Evolutionary conservation across 2,113 vertebrate species (phyloP).

Genomic region (Syngnathus floridae): DNA sequence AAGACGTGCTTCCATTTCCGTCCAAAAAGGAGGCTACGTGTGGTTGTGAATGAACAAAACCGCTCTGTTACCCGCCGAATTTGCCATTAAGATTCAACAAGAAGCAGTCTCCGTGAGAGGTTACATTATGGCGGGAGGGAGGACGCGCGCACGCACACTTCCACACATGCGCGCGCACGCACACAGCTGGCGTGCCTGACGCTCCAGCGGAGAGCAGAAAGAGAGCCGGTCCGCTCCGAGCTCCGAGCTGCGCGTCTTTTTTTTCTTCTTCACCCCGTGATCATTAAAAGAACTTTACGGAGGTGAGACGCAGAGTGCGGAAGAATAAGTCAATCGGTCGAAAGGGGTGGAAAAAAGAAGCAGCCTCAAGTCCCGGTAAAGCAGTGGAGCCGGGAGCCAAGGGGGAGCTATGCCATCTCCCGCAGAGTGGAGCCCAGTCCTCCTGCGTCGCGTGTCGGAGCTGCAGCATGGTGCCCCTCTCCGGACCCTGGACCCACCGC

Average conservation of each 20-base stretch:
- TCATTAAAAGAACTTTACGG: slow-evolving; percentile 51
- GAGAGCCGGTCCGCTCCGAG: slow-evolving; percentile 58
- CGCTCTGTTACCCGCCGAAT: slow-evolving; percentile 23
- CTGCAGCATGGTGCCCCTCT: slow-evolving; percentile 67
- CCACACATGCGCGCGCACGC: slow-evolving; percentile 11
- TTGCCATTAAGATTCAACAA: slow-evolving; percentile 58
- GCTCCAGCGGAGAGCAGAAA: slow-evolving; percentile 59
- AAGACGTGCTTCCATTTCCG: not conserved
- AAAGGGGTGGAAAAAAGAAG: slow-evolving; percentile 4
- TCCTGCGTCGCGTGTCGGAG: slow-evolving; percentile 61
- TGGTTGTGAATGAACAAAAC: slow-evolving; percentile 16
- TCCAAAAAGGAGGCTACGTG: not conserved
- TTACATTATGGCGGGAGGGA: slow-evolving; percentile 57
- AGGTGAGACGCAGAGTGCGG: slow-evolving; percentile 24
- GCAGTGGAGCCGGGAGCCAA: slow-evolving; percentile 54
- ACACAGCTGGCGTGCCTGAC: slow-evolving; percentile 46
- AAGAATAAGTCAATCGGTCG: slow-evolving; percentile 25
- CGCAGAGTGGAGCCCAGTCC: slow-evolving; percentile 61
- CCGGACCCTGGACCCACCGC: slow-evolving; percentile 64
- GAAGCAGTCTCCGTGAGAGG: slow-evolving; percentile 58
- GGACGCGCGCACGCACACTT: slow-evolving; percentile 14
- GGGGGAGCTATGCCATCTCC: slow-evolving; percentile 73
- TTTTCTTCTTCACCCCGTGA: slow-evolving; percentile 6
- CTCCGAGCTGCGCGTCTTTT: slow-evolving; percentile 45
- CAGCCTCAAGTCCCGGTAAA: slow-evolving; percentile 58